Conservation (phyloP, 2,888 invertebrate genomes). For the Spodoptera exigua region DNA sequence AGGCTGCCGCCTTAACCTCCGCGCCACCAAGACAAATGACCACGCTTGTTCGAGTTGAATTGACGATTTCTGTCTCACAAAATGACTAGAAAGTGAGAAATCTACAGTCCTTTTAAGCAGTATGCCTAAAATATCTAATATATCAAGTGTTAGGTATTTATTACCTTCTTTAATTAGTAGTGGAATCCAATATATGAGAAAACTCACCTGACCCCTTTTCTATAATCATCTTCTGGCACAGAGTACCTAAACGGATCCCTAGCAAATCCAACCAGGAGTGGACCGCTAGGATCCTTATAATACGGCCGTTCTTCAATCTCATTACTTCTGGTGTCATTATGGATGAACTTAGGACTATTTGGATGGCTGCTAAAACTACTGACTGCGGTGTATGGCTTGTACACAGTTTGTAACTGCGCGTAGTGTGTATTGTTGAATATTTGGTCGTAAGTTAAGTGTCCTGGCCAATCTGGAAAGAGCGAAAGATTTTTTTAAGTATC, state of each 20-base stretch:
- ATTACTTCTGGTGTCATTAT: slow-evolving; percentile 66
- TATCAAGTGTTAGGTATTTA: too few relatives aligned
- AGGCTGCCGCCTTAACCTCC: too few relatives aligned
- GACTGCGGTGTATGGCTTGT: slow-evolving; percentile 68
- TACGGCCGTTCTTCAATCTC: slow-evolving; percentile 64
- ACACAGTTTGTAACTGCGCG: slow-evolving; percentile 70
- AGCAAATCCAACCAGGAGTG: slow-evolving; percentile 78
- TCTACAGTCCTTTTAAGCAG: too few relatives aligned
- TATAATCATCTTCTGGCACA: slow-evolving; percentile 78
- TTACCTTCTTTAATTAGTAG: too few relatives aligned
- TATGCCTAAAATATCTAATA: too few relatives aligned
- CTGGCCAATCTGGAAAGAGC: slow-evolving; percentile 75
- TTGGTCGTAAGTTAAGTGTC: slow-evolving; percentile 73
- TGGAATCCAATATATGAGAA: too few relatives aligned
- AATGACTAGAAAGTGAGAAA: too few relatives aligned
- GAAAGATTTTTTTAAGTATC: not conserved
- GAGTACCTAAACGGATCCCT: slow-evolving; percentile 82
- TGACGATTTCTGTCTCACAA: too few relatives aligned
- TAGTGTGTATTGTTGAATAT: slow-evolving; percentile 81
- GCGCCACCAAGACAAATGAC: too few relatives aligned
- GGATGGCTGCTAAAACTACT: slow-evolving; percentile 53
- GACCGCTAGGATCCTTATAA: slow-evolving; percentile 57
- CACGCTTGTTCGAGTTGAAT: too few relatives aligned
- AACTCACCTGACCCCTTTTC: slow-evolving; percentile 79
- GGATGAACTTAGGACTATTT: slow-evolving; percentile 54